A percentile compares a stretch with the other conserved stretches of the same genome.
Conservation (phyloP, 2,888 invertebrate species). For the Stenodera caucasica region DNA sequence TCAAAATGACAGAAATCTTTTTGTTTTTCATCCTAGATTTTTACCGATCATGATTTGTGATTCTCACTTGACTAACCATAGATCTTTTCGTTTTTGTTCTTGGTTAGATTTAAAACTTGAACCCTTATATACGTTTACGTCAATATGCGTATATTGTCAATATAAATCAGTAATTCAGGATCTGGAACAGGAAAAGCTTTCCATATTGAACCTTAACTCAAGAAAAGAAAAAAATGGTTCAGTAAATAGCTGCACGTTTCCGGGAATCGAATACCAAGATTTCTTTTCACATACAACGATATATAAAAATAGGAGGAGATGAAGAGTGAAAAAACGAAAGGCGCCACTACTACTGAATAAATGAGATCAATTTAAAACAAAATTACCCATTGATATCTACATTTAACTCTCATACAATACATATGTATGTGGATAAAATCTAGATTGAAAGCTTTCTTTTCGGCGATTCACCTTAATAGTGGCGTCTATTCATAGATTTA, state of each 20-base stretch:
- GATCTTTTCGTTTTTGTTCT: not conserved
- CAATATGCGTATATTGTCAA: constrained; percentile 35
- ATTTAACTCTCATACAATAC: not conserved
- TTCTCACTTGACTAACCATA: constrained; percentile 2
- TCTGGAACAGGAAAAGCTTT: constrained; percentile 36
- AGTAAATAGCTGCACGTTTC: constrained; percentile 41
- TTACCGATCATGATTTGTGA: constrained; percentile 8
- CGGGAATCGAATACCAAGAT: constrained; percentile 37
- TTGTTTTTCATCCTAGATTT: not conserved
- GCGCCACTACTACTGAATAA: not conserved
- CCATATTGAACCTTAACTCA: constrained; percentile 44
- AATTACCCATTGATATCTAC: constrained; percentile 2
- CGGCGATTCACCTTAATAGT: not conserved
- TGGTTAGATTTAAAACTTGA: not conserved
- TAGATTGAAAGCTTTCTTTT: not conserved
- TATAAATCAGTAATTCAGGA: constrained; percentile 45
- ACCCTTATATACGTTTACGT: not conserved
- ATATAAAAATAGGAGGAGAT: not conserved
- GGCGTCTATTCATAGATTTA: not conserved
- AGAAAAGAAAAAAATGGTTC: constrained; percentile 33
- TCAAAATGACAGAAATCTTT: not conserved
- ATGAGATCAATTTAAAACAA: not conserved
- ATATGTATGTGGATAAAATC: not conserved
- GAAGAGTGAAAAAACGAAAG: not conserved
- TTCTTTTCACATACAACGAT: constrained; percentile 7